Base-by-base conservation (phyloP, 1,140 invertebrate species). In the Lasioglossum albipes region DNA sequence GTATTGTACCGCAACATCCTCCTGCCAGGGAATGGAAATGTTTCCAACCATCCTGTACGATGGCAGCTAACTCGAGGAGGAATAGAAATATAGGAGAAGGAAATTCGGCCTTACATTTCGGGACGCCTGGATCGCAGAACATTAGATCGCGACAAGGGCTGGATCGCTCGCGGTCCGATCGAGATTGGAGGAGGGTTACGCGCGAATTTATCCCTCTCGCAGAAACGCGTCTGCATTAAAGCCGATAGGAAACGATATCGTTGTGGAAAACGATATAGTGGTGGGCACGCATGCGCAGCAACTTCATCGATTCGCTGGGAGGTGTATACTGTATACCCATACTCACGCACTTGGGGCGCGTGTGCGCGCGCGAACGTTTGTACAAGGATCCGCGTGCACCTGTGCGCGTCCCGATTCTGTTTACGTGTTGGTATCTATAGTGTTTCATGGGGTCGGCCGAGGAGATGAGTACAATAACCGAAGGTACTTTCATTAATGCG, bases 401-500 rank as follows among this genome's bases (percentile, higher is more conserved):
- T 66, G 77, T 79, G 77, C 62, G 36, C 77, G 62, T 65, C 54
- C 71, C 77, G 77, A 79, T 79, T 79, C 77, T 79, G 76, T 73
- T 79, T 73, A 57, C 69, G 77, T 41, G 70, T 74, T 59, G 36
- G 41, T 75, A 27, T 80, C 79, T 62, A 75, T 54, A 52, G 54
- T 16, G 72, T 67, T 80, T 10, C 72, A 22, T 10, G 71, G n/a
- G 72, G 78, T 20, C 68, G 18, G 27, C n/a, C 41, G 54, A 16
- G 72, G 52, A 68, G 73, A 75, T 1, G 79, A 54, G 65, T 42
- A 75, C 65, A 75, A 80, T 80, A 75, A 75, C 73, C 65, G 65
- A 69, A 68, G 79, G 42, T 75, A 73, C 45, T 80, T 75, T 80
- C 79, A 80, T 80, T 80, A 75, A 80, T 80, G 73, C 79, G 52